Evolutionary conservation across 2,888 invertebrate species (phyloP).

Genomic region (Cephus spinipes): DNA sequence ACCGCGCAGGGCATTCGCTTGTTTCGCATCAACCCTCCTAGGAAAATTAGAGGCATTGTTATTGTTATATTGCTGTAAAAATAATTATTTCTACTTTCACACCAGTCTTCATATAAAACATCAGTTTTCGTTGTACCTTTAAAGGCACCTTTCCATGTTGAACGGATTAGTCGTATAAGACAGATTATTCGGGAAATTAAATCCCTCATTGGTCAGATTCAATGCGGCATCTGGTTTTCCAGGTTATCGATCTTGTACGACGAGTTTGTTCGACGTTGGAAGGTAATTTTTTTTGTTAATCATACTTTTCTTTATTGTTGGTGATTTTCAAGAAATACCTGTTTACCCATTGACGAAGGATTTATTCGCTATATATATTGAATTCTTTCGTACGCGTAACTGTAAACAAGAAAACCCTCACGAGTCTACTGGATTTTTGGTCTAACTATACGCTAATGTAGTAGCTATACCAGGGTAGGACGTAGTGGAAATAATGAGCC

Average conservation of each 20-base stretch:
- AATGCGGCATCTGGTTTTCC: too few relatives aligned
- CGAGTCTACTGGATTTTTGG: background rate
- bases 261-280: too few relatives aligned
- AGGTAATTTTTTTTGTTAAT: too few relatives aligned
- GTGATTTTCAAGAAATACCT: background rate
- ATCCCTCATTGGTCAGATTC: too few relatives aligned
- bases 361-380: background rate
- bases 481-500: background rate
- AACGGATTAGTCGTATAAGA: too few relatives aligned
- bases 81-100: background rate
- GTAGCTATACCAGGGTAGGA: background rate
- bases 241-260: too few relatives aligned
- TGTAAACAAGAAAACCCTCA: background rate
- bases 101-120: background rate
- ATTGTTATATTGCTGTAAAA: constrained; percentile 15
- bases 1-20: constrained; percentile 51
- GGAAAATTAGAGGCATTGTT: constrained; percentile 33
- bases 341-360: background rate
- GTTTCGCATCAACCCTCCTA: constrained; percentile 22
- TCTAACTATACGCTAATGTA: background rate
- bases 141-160: too few relatives aligned
- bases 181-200: too few relatives aligned
- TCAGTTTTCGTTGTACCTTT: background rate
- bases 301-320: background rate
- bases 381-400: background rate